A percentile compares a stretch with the other conserved stretches of the same genome.
Conservation (phyloP, 2,888 invertebrate species). For the Melikaiella ostensackeni region DNA sequence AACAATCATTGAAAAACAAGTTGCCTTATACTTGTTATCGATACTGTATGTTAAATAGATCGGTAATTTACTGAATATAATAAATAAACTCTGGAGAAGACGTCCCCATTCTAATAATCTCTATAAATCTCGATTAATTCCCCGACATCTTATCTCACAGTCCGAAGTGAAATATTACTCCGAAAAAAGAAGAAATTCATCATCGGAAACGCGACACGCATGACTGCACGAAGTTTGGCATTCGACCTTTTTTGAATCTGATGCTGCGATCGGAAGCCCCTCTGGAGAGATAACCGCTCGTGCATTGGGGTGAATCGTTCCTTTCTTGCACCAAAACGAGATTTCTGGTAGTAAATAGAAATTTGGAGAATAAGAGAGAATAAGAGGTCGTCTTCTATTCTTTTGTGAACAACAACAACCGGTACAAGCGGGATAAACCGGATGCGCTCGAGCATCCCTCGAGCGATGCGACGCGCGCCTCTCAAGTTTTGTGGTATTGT, state of each 20-base stretch:
- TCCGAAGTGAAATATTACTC: no score
- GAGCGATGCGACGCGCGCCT: background rate
- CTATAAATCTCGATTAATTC: no score
- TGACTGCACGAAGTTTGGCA: conserved; percentile 21
- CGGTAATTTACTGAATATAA: no score
- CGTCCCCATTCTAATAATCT: no score
- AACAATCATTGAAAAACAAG: no score
- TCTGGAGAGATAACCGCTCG: conserved; percentile 21
- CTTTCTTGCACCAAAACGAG: conserved; percentile 26
- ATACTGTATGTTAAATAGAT: no score
- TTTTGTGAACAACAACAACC: conserved; percentile 23
- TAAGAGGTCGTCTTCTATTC: conserved; percentile 27
- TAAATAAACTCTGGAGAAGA: no score
- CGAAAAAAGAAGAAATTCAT: conserved; percentile 34
- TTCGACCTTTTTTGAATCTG: conserved; percentile 10
- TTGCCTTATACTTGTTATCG: no score
- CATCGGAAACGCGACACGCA: conserved; percentile 38
- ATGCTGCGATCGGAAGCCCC: conserved; percentile 26
- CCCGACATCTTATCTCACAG: no score
- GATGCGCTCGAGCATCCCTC: conserved; percentile 21
- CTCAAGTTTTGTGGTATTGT: conserved; percentile 1
- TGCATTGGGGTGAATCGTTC: conserved; percentile 29
- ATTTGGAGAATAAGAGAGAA: conserved; percentile 25
- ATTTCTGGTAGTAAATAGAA: conserved; percentile 22
- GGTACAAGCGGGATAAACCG: conserved; percentile 27